phyloP scores from a whole-genome alignment of 2,113 vertebrate genomes.

The Centropus unirufus region DNA sequence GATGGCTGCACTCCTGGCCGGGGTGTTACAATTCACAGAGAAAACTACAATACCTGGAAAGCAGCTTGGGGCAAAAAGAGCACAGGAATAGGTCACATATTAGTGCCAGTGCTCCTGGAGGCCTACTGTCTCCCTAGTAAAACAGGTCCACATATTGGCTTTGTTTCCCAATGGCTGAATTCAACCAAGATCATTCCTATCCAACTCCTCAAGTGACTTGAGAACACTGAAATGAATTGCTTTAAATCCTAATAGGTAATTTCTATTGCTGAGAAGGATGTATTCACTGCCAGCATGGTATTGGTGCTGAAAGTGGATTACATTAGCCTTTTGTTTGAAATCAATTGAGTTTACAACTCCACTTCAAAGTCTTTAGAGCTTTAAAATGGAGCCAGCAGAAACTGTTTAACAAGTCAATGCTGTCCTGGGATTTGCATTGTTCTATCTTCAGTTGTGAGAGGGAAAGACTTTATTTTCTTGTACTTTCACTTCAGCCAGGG shows the following conservation, averaged over 20 bases:
- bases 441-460: conserved; percentile 41
- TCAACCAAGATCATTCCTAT: conserved; percentile 23
- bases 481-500: conserved; percentile 34
- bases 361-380: conserved; percentile 60
- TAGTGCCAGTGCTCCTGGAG: not conserved
- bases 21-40: not conserved
- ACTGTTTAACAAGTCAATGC: conserved; percentile 70
- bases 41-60: conserved; percentile 18
- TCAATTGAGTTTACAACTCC: conserved; percentile 66
- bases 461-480: conserved; percentile 62
- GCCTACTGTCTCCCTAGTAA: not conserved
- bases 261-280: conserved; percentile 28
- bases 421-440: conserved; percentile 55
- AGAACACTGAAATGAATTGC: conserved; percentile 49
- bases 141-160: not conserved
- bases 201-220: conserved; percentile 9
- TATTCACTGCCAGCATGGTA: conserved; percentile 50
- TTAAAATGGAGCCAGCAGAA: conserved; percentile 59
- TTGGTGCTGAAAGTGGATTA: conserved; percentile 68
- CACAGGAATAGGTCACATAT: not conserved
- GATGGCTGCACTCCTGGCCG: not conserved
- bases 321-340: conserved; percentile 69
- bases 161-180: not conserved
- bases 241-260: conserved; percentile 54
- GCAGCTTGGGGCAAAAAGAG: not conserved